Evolutionary conservation across 2,797 vertebrate genomes (phyloP).

Genomic region (Siniperca undulata): DNA sequence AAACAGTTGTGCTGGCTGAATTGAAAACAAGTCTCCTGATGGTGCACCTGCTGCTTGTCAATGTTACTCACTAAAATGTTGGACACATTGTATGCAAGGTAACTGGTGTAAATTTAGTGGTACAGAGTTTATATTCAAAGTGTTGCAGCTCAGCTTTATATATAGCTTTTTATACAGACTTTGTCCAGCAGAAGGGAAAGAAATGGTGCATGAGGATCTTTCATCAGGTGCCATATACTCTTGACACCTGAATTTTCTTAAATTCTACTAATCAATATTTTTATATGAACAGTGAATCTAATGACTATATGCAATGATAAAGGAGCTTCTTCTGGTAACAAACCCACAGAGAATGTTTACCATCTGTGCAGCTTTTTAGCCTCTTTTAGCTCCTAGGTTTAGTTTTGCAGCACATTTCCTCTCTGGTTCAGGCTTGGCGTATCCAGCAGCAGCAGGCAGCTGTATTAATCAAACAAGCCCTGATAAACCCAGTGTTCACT

Average conservation of each 20-base stretch:
- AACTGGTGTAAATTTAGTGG: not conserved
- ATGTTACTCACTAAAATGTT: not conserved
- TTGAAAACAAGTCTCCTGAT: not conserved
- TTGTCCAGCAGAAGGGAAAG: not conserved
- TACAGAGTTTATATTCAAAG: not conserved
- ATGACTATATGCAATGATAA: not conserved
- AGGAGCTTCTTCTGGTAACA: not conserved
- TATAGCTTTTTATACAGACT: constrained; percentile 11
- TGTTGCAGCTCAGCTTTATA: too few relatives aligned
- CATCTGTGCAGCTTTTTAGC: not conserved
- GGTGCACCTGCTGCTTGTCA: not conserved
- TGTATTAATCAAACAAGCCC: too few relatives aligned
- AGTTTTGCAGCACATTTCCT: too few relatives aligned
- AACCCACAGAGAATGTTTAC: too few relatives aligned
- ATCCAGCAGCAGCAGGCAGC: too few relatives aligned
- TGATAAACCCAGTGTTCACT: too few relatives aligned
- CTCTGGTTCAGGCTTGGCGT: too few relatives aligned
- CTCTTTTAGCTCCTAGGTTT: not conserved
- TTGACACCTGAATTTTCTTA: not conserved
- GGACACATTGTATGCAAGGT: not conserved
- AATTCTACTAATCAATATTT: too few relatives aligned
- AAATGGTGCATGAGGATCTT: not conserved
- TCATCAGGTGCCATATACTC: not conserved
- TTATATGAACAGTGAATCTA: not conserved
- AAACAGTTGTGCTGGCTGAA: not conserved